Evolutionary conservation across 2,888 invertebrate genomes (phyloP), one percentile per base, ranked within the genome.

Genomic region (Euproctis similis): DNA sequence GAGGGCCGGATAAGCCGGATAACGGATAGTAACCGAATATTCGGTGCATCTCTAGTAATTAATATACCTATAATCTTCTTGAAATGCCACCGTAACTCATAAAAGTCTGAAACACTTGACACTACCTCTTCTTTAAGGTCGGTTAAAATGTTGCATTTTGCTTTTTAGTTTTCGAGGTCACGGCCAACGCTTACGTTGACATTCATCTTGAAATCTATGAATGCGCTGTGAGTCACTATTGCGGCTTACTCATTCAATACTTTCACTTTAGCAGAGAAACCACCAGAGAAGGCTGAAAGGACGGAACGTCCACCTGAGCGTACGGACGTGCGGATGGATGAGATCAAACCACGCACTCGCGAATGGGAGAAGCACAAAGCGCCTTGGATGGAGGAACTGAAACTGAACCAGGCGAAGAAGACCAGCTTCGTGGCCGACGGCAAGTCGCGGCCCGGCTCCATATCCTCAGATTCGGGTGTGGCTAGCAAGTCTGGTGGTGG

Each of bases 371-470:
- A 90, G 54, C 89, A 89, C 49, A 88, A 87, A 54, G 91, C 90
- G 24, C 93, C 93, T 0, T 94, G 93, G 93, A 90, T 94, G 87
- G 91, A 88, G 43, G 93, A 94, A 61, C 86, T 94, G 43, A 93
- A 93, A 59, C 85, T 92, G 42, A 92, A 90, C 55, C 93, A 94
- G 66, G 89, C 89, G 1, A 89, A 88, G 70, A 87, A 89, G 53
- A 88, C 87, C 10, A 85, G 86, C 63, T 77, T 59, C 32, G 60
- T 55, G 2, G 42, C 54, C 1, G 73, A 72, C 26, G 65, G 64
- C 36, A 75, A 78, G 51, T 46, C 74, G 10, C 52, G 70, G 3
- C 65, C 74, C 3, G 64, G 61, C 45, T 82, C 52, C 37, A 59
- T 42, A 11, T 63, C 52, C 26, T 46, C 62, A 0, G 69, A 62